phyloP scores from a whole-genome alignment of 2,797 vertebrate genomes.

The Carduelis carduelis region DNA sequence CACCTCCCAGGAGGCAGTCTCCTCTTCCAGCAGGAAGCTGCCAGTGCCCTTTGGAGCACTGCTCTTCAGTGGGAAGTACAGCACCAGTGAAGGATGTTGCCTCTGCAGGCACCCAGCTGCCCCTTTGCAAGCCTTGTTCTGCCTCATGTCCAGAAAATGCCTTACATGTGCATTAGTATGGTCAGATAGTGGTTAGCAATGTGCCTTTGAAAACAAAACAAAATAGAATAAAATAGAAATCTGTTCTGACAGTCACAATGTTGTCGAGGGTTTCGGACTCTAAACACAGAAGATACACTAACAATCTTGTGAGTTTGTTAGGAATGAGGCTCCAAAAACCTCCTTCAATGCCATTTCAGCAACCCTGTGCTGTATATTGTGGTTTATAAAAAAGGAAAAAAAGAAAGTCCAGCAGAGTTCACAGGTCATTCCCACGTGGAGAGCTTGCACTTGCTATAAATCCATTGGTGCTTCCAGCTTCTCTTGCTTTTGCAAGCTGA shows the following conservation, averaged over 20 bases:
- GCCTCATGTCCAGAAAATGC: background rate
- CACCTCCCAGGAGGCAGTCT: background rate
- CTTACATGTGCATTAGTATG: conserved; percentile 12
- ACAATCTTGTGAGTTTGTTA: background rate
- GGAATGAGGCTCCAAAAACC: background rate
- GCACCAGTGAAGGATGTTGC: conserved; percentile 34
- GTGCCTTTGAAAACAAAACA: background rate
- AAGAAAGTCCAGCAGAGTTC: background rate
- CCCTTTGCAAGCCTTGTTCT: conserved; percentile 15
- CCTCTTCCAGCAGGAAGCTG: conserved; percentile 34
- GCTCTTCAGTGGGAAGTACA: conserved; percentile 46
- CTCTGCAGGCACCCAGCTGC: conserved; percentile 11
- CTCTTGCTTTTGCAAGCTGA: background rate
- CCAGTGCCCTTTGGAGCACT: conserved; percentile 29
- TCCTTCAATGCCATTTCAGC: conserved; percentile 12
- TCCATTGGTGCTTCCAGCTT: background rate
- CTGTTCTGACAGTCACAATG: background rate
- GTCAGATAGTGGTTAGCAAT: conserved; percentile 71
- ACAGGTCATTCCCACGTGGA: background rate
- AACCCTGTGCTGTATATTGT: conserved; percentile 27
- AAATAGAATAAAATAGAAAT: background rate
- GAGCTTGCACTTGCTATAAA: background rate
- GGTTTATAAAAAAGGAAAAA: background rate
- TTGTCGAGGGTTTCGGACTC: background rate
- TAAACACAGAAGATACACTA: background rate